A percentile compares a stretch with the other conserved stretches of the same genome.
phyloP scores from a whole-genome alignment of 2,113 vertebrate genomes.

The Rhea pennata region DNA sequence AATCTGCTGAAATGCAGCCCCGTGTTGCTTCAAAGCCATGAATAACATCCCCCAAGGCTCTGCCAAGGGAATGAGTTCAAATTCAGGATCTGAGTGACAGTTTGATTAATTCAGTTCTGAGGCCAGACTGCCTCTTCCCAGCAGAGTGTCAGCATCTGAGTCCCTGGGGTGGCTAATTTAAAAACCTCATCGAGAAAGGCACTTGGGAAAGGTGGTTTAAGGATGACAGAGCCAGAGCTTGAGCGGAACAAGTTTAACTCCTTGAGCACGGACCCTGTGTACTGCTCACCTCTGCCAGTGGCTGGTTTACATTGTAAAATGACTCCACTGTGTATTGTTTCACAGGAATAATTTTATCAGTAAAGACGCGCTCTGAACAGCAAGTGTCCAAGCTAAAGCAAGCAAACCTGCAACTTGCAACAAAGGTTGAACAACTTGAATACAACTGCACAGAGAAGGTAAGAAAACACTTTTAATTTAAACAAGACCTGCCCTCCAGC shows the following conservation, averaged over 20 bases:
- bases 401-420: constrained; percentile 84
- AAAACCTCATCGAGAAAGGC: constrained; percentile 34
- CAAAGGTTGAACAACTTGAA: constrained; percentile 86
- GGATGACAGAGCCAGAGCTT: not conserved
- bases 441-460: constrained; percentile 85
- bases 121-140: not conserved
- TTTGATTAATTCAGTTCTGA: constrained; percentile 16
- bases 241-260: not conserved
- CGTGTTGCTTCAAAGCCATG: not conserved
- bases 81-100: constrained; percentile 25
- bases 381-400: constrained; percentile 86
- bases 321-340: constrained; percentile 14
- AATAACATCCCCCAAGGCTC: not conserved
- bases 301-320: not conserved
- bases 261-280: not conserved
- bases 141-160: not conserved
- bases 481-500: not conserved
- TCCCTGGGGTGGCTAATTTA: not conserved
- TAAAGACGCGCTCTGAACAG: constrained; percentile 89
- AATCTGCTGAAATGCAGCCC: not conserved
- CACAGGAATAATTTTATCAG: constrained; percentile 90
- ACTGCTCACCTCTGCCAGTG: not conserved
- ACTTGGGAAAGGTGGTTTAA: constrained; percentile 3
- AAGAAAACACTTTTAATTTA: not conserved
- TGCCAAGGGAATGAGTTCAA: not conserved